Evolutionary conservation across 1,140 invertebrate genomes (phyloP).

Genomic region (Zaprionus africanus): DNA sequence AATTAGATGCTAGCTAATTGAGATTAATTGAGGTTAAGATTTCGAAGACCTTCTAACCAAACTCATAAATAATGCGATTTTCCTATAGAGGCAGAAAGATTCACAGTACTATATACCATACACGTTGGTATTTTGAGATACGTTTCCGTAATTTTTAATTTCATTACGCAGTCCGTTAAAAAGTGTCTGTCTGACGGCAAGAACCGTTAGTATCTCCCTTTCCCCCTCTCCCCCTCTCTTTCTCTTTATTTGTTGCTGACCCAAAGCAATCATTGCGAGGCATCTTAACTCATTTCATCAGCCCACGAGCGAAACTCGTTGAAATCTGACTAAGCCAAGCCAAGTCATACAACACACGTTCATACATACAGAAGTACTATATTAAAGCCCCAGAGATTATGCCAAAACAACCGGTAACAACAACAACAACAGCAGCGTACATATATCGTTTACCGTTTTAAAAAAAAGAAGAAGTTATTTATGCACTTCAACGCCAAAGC

Average conservation of each 20-base stretch:
- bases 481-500: conserved; percentile 73
- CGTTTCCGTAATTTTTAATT: conserved; percentile 18
- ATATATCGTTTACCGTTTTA: conserved; percentile 75
- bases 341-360: conserved; percentile 5
- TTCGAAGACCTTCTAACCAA: conserved; percentile 28
- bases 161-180: conserved; percentile 15
- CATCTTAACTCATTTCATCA: conserved; percentile 65
- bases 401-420: conserved; percentile 47
- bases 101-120: neutral
- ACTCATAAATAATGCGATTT: conserved; percentile 12
- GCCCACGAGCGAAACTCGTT: conserved; percentile 52
- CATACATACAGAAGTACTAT: conserved; percentile 30
- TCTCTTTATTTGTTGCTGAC: conserved; percentile 39
- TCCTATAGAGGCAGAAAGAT: neutral
- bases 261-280: conserved; percentile 57
- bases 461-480: conserved; percentile 61
- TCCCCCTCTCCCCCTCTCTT: neutral
- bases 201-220: conserved; percentile 29
- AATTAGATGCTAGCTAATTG: conserved; percentile 36
- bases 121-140: neutral
- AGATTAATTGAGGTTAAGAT: conserved; percentile 38
- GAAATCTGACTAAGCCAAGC: conserved; percentile 72
- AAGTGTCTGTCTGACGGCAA: neutral
- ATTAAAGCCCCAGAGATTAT: conserved; percentile 71
- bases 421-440: conserved; percentile 36